phyloP scores from a whole-genome alignment of 2,113 vertebrate species.

The Nettapus auritus region DNA sequence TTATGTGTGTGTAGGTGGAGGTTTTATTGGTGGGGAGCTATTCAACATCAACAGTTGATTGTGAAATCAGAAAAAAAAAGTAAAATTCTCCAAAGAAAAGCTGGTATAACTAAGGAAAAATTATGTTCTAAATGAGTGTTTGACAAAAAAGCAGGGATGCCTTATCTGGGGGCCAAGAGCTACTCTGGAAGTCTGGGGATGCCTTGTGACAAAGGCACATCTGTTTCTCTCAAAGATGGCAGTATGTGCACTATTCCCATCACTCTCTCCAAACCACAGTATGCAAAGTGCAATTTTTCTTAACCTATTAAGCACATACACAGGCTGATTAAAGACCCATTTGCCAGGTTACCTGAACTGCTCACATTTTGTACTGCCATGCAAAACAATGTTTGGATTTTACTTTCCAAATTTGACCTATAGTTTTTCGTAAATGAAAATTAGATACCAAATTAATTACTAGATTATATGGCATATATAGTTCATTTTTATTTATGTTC shows the following conservation, averaged over 20 bases:
- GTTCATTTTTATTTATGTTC: neutral
- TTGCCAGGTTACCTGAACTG: neutral
- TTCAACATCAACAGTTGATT: neutral
- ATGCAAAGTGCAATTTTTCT: neutral
- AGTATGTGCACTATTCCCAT: neutral
- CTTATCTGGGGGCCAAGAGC: neutral
- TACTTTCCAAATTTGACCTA: neutral
- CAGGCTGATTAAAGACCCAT: neutral
- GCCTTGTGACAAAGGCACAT: neutral
- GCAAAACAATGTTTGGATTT: neutral
- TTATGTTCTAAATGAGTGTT: neutral
- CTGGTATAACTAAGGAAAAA: neutral
- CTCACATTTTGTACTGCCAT: neutral
- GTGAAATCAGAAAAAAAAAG: neutral
- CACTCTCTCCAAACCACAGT: neutral
- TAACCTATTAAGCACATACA: neutral
- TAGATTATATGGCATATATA: neutral
- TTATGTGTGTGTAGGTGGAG: fast-evolving
- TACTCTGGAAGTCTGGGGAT: neutral
- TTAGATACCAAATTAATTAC: neutral
- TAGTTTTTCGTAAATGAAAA: neutral
- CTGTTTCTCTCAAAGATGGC: neutral
- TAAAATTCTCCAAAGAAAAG: neutral
- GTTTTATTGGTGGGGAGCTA: neutral
- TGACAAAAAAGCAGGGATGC: neutral